phyloP scores from a whole-genome alignment of 2,113 vertebrate species.

The Sylvicapra grimmia region DNA sequence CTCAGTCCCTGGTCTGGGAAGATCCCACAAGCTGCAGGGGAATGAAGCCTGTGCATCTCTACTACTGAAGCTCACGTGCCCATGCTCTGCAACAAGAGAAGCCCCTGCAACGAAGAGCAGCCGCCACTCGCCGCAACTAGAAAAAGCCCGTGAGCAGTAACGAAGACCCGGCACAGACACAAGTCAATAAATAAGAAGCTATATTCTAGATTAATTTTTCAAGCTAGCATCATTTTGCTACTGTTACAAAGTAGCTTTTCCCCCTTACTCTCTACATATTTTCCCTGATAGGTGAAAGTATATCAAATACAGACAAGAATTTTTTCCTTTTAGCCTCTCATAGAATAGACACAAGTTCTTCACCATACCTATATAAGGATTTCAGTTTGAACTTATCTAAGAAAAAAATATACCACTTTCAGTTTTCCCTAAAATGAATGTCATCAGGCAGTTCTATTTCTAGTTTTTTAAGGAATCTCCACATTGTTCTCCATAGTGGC shows the following conservation, averaged over 20 bases:
- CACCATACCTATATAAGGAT: not conserved
- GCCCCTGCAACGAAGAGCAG: accelerated
- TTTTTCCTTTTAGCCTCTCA: not conserved
- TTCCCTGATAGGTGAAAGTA: not conserved
- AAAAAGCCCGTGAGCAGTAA: not conserved
- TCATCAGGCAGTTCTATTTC: too few relatives aligned
- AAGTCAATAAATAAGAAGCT: not conserved
- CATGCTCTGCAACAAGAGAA: not conserved
- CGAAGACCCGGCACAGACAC: accelerated
- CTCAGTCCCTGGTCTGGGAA: not conserved
- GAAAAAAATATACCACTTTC: not conserved
- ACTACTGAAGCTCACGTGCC: not conserved
- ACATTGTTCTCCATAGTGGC: too few relatives aligned
- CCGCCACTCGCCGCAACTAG: accelerated
- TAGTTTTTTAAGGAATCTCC: too few relatives aligned
- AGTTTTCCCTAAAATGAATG: not conserved
- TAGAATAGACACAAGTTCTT: not conserved
- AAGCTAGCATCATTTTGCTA: not conserved
- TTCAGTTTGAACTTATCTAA: not conserved
- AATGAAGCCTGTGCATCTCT: accelerated
- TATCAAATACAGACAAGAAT: not conserved
- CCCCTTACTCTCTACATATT: not conserved
- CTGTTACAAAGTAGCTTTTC: not conserved
- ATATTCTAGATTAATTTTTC: not conserved
- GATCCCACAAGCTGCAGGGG: not conserved